These are phyloP conservation scores for Pogonomyrmex barbatus DNA, from an alignment of 1,140 invertebrate species.

Conservation along the genomic window DNA sequence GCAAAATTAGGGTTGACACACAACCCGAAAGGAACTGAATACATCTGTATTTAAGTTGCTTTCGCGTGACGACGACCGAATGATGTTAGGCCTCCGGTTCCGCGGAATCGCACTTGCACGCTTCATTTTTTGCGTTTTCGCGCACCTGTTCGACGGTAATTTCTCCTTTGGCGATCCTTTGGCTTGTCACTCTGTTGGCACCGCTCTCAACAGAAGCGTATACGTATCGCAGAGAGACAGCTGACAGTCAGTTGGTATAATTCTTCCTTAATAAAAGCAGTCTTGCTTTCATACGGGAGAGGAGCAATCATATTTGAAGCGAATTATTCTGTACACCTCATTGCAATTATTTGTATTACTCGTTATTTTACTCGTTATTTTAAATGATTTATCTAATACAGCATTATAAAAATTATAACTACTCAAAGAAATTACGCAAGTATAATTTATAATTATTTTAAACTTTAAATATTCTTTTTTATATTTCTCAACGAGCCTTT, in stretches of 20 bases:
- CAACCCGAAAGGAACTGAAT: not conserved
- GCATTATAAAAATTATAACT: not conserved
- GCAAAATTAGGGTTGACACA: slow-evolving; percentile 18
- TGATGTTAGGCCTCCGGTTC: not conserved
- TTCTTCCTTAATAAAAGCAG: slow-evolving; percentile 41
- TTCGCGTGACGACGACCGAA: slow-evolving; percentile 39
- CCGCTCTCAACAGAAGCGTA: slow-evolving; percentile 12
- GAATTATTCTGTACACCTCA: not conserved
- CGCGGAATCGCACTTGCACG: slow-evolving; percentile 45
- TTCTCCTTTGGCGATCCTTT: slow-evolving; percentile 41
- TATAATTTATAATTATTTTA: not conserved
- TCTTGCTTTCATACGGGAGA: not conserved
- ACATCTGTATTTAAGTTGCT: slow-evolving; percentile 42
- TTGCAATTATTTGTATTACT: slow-evolving; percentile 7
- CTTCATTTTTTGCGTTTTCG: slow-evolving; percentile 39
- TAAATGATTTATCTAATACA: not conserved
- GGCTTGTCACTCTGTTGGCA: slow-evolving; percentile 35
- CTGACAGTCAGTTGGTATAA: slow-evolving; percentile 58
- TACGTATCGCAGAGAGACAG: slow-evolving; percentile 33
- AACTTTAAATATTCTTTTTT: not conserved
- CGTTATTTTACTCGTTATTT: not conserved
- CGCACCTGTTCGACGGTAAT: slow-evolving; percentile 55
- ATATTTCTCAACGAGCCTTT: too few relatives aligned
- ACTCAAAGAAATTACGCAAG: not conserved
- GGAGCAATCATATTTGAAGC: not conserved